A percentile compares a stretch with the other conserved stretches of the same genome.
phyloP scores from a whole-genome alignment of 2,797 vertebrate genomes.

The Falco biarmicus region DNA sequence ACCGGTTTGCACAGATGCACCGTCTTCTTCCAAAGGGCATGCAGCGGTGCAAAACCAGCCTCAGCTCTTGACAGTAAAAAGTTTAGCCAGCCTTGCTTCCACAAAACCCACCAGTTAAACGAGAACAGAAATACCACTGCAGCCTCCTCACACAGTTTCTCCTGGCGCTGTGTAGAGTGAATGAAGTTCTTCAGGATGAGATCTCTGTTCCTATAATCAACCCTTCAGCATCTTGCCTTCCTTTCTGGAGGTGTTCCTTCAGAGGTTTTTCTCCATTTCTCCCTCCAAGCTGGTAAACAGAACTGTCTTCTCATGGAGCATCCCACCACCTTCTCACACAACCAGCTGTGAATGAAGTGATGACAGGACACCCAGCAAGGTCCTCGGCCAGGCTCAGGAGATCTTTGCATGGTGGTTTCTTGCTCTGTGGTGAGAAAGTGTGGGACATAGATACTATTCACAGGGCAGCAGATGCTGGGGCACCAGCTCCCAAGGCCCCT shows the following conservation, averaged over 20 bases:
- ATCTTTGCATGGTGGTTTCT: neutral
- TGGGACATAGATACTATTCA: neutral
- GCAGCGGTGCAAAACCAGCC: neutral
- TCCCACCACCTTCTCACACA: neutral
- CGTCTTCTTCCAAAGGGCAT: neutral
- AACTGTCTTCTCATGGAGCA: neutral
- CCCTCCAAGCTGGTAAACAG: neutral
- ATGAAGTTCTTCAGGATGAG: neutral
- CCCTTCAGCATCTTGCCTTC: neutral
- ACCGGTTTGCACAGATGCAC: neutral
- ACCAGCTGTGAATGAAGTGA: rapidly evolving
- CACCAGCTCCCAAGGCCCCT: rapidly evolving
- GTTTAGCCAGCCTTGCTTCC: neutral
- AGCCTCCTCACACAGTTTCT: neutral
- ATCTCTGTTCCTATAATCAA: neutral
- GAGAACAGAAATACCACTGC: neutral
- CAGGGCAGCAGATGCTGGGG: neutral
- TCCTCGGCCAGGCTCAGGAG: rapidly evolving
- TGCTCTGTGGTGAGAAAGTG: neutral
- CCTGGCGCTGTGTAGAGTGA: neutral
- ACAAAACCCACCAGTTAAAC: neutral
- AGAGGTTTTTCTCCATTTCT: neutral
- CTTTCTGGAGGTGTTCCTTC: neutral
- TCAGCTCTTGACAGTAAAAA: neutral
- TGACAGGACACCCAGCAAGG: neutral